These are phyloP conservation scores for Jacana jacana DNA, from an alignment of 2,113 vertebrate genomes.

Conservation along the genomic window DNA sequence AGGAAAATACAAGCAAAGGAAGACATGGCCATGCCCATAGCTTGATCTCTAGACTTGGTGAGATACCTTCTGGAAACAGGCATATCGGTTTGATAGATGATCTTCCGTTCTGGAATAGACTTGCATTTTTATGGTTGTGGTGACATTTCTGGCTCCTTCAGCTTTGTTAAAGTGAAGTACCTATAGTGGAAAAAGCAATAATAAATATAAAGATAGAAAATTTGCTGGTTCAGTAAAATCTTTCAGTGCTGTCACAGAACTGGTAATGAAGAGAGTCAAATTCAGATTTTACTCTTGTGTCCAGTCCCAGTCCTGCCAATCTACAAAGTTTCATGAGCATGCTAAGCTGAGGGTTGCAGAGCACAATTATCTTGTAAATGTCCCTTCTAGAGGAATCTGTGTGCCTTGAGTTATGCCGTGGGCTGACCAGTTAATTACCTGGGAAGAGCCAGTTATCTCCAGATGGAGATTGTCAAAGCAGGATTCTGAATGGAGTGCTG, in stretches of 20 bases:
- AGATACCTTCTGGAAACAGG: conserved; percentile 55
- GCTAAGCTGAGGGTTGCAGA: background rate
- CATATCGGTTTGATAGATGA: background rate
- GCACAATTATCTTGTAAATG: background rate
- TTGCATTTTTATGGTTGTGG: conserved; percentile 40
- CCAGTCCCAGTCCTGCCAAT: background rate
- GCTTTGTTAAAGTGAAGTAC: conserved; percentile 47
- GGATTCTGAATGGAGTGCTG: background rate
- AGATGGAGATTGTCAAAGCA: background rate
- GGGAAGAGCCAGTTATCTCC: background rate
- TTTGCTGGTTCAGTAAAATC: background rate
- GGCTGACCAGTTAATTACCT: background rate
- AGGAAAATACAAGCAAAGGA: background rate
- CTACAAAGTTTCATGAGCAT: background rate
- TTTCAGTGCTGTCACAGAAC: background rate
- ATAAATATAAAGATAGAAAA: background rate
- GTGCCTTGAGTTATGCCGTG: background rate
- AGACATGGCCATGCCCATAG: background rate
- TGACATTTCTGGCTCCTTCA: conserved; percentile 3
- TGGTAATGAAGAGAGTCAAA: background rate
- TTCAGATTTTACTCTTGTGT: background rate
- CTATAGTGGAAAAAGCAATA: background rate
- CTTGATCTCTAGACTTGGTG: background rate
- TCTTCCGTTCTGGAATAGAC: conserved; percentile 25
- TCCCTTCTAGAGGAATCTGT: background rate